Conservation (phyloP, 2,113 vertebrate species). For the Oenanthe oenanthe region DNA sequence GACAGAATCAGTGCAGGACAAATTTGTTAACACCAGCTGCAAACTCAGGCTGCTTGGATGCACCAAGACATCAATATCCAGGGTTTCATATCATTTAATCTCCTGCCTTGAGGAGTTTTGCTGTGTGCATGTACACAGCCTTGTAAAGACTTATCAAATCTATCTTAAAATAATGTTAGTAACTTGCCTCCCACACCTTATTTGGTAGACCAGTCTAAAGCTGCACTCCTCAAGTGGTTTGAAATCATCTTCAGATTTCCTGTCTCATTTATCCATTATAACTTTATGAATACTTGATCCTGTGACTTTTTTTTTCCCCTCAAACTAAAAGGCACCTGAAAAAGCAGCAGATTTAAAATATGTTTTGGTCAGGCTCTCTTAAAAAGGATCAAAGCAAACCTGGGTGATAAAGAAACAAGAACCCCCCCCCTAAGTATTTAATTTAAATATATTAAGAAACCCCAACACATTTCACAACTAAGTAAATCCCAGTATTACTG, state of each 20-base stretch:
- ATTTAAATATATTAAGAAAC: not conserved
- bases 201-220: conserved; percentile 6
- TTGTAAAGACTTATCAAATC: not conserved
- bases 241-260: conserved; percentile 15
- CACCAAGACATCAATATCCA: not conserved
- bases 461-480: not conserved
- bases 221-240: not conserved
- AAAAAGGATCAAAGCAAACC: not conserved
- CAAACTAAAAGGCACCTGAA: not conserved
- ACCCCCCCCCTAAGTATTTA: not conserved
- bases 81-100: not conserved
- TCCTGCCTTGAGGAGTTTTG: not conserved
- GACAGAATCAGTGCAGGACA: not conserved
- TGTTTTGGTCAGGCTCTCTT: not conserved
- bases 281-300: conserved; percentile 7
- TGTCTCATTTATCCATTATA: not conserved
- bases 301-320: not conserved
- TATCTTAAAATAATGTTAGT: not conserved
- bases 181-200: conserved; percentile 17
- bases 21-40: not conserved
- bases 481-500: not conserved
- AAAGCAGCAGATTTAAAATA: not conserved
- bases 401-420: not conserved
- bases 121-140: not conserved
- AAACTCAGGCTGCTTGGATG: not conserved